Base-by-base conservation (phyloP, 2,113 vertebrate species). In the Mellivora capensis region DNA sequence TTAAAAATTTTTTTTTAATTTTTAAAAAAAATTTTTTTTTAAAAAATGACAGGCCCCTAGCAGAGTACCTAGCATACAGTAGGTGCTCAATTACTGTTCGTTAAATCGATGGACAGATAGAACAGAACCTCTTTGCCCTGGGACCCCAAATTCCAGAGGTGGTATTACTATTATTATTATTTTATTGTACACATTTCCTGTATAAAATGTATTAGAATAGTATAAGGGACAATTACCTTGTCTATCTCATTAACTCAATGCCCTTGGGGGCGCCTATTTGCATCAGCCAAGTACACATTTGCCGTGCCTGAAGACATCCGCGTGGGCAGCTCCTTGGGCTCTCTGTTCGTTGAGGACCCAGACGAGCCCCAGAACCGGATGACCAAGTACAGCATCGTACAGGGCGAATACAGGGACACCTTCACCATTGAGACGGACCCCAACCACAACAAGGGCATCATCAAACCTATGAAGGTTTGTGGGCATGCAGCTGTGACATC, bases 361-460 rank as follows among this genome's bases (percentile, higher is more conserved):
- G 99, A 99, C 29, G 99, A 99, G 97, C 98, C 99, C n/a, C 98
- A 99, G 95, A 99, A 99, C 91, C 99, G 99, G 98, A 98, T 99
- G 44, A 99, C 99, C 7, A 98, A 97, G 52, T 99, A 99, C 93
- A 98, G 61, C 71, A 98, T 99, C 82, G 90, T 98, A 39, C 90
- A 61, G 59, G 91, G 96, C 81, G 91, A 90, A 12, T 98, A 96
- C 94, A 97, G 97, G 34, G 98, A 98, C 42, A 96, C 99, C 79
- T 99, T 99, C 91, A 84, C 91, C 39, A 98, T 99, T 5, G 96
- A 98, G 47, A 97, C 97, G 11, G 98, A 99, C 89, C 98, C 98
- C 71, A 91, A 83, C 1, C 98, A 96, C 71, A 99, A 99, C 7
- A 98, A 99, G 96, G 99, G 99, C 67, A 98, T 99, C 94, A 98